Evolutionary conservation across 2,888 invertebrate genomes (phyloP).

Genomic region (Metacarcinus magister): DNA sequence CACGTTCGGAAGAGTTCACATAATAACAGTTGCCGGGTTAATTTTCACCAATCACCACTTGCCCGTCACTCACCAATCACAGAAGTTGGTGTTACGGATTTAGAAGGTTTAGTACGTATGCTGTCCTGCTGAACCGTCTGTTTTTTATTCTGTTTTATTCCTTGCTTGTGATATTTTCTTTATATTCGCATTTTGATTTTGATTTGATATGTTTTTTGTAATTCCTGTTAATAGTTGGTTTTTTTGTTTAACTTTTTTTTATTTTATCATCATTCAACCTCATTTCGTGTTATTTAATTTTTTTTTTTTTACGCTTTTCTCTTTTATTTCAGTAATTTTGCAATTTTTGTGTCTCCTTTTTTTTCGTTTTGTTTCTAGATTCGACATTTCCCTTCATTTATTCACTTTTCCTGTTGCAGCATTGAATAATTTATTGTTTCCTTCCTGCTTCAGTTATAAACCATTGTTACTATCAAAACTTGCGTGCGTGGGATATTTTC

Average conservation of each 20-base stretch:
- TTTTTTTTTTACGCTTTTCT: not conserved
- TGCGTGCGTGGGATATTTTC: not conserved
- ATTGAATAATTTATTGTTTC: not conserved
- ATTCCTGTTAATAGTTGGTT: not conserved
- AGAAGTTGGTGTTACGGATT: not conserved
- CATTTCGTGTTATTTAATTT: not conserved
- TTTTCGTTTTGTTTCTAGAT: not conserved
- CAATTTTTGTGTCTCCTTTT: not conserved
- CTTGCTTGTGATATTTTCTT: not conserved
- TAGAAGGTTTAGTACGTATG: not conserved
- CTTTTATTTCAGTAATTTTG: not conserved
- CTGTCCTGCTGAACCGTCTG: not conserved
- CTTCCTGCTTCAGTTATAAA: not conserved
- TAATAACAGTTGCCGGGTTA: slow-evolving; percentile 22
- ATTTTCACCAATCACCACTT: slow-evolving; percentile 36
- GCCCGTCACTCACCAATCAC: not conserved
- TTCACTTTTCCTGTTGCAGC: not conserved
- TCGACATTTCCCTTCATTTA: not conserved
- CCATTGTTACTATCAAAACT: not conserved
- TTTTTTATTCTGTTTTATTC: not conserved
- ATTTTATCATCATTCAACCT: not conserved
- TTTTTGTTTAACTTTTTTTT: not conserved
- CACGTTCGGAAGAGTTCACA: not conserved
- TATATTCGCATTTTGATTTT: not conserved
- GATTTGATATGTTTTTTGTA: not conserved